Base-by-base conservation (phyloP, 2,888 invertebrate genomes). In the Hylaea fasciaria region DNA sequence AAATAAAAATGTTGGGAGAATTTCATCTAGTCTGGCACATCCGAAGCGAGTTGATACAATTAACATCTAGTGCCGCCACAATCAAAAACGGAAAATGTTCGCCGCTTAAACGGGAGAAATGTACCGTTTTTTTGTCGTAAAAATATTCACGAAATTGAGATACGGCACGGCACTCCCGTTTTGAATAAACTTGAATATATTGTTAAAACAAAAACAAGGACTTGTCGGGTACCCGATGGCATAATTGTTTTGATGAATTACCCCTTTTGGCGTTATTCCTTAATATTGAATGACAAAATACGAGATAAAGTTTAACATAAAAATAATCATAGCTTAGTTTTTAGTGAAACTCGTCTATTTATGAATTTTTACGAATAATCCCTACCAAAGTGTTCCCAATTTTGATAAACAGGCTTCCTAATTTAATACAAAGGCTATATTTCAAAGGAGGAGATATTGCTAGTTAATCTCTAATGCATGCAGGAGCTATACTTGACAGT, bases 31-130 rank as follows among this genome's bases (percentile, higher is more conserved):
- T 7, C 43, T 10, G 22, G 17, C 17, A 43, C 44, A 22, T 22
- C 12, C 44, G 44, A 44, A 17, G 44, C 44, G 22, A 40, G 14
- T 28, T 44, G 44, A 44, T 44, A 22, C 44, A 44, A 43, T 43
- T 44, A 44, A 22, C 44, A 12, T 9, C 9, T 22, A 22, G 22
- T 22, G 44, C 44, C 12, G n/a, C 44, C 10, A 44, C 43, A 28
- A 44, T 44, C 22, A 44, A 44, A 44, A 12, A 44, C 16, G 43
- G 22, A 44, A 44, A 44, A 44, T 44, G 17, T 43, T 17, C 17
- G 11, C 43, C 43, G 17, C 13, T 43, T 43, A 11, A 43, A 17
- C 16, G 16, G 43, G 17, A 43, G 17, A 43, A 7, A 17, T 17
- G 16, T 17, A 4, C 17, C 16, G 17, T 37, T 37, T 37, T 40